Conservation (phyloP, 2,888 invertebrate species). For the Punctoribates punctum region DNA sequence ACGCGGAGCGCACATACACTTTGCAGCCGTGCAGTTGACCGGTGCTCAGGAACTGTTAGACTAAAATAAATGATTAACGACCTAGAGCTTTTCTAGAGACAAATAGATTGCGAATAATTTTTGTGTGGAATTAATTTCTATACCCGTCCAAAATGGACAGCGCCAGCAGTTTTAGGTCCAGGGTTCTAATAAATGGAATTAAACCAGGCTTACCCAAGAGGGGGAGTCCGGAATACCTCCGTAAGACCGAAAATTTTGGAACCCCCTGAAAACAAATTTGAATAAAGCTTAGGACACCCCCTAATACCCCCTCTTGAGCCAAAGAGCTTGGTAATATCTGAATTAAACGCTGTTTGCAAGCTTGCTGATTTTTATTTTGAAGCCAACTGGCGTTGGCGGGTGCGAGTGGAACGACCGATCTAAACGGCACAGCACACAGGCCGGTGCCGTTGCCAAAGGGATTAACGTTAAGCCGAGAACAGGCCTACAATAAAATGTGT, state of each 20-base stretch:
- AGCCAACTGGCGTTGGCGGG: not conserved
- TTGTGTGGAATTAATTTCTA: slow-evolving; percentile 13
- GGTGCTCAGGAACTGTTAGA: not conserved
- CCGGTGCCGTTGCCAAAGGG: not conserved
- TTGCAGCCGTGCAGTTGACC: not conserved
- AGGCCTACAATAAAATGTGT: not conserved
- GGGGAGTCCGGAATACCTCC: too few species aligned
- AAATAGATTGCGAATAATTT: slow-evolving; percentile 13
- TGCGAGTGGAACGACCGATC: not conserved
- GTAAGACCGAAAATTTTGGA: too few species aligned
- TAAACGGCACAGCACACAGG: not conserved
- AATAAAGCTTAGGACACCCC: too few species aligned
- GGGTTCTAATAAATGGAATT: not conserved
- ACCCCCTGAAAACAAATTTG: too few species aligned
- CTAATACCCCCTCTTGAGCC: too few species aligned
- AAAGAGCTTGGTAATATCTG: too few species aligned
- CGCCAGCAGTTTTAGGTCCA: not conserved
- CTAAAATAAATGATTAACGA: not conserved
- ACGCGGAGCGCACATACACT: not conserved
- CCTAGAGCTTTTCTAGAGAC: not conserved
- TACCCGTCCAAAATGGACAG: not conserved
- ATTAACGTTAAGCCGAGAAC: not conserved
- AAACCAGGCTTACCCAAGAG: too few species aligned
- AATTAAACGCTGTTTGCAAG: too few species aligned
- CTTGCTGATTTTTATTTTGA: not conserved